Percentiles rank a stretch among this genome's conserved stretches.
phyloP scores from a whole-genome alignment of 2,888 invertebrate species.

The Synanthedon tipuliformis region DNA sequence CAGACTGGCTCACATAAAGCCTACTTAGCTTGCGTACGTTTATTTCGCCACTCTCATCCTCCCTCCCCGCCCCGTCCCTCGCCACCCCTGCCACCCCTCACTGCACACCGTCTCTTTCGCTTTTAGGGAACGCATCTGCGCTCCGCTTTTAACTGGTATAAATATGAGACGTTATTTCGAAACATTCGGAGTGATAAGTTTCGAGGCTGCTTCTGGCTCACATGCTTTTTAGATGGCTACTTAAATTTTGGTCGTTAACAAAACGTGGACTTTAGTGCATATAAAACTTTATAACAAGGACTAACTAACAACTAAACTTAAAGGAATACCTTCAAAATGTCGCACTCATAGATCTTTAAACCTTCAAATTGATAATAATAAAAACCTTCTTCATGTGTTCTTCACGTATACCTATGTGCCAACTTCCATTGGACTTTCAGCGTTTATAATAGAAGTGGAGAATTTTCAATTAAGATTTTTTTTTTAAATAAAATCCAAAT shows the following conservation, averaged over 20 bases:
- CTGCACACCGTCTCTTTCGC: conserved; percentile 9
- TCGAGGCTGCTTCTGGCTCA: not conserved
- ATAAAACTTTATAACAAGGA: no score
- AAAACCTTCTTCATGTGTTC: no score
- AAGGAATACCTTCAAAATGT: no score
- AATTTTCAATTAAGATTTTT: no score
- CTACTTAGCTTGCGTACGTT: conserved; percentile 31
- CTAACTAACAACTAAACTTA: no score
- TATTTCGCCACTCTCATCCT: conserved; percentile 29
- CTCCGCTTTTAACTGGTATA: conserved; percentile 26
- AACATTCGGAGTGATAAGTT: not conserved
- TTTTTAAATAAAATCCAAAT: not conserved
- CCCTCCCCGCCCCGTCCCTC: not conserved
- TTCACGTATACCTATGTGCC: no score
- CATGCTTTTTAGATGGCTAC: not conserved
- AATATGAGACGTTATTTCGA: not conserved
- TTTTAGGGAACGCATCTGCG: conserved; percentile 31
- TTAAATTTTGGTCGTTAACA: no score
- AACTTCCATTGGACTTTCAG: no score
- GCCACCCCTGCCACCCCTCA: conserved; percentile 1
- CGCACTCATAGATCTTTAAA: no score
- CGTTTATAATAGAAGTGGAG: no score
- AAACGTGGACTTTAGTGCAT: no score
- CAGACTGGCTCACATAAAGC: conserved; percentile 9
- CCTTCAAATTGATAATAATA: no score